These are phyloP conservation scores for Psylliodes chrysocephalus DNA, from an alignment of 2,888 invertebrate genomes.

Conservation along the genomic window DNA sequence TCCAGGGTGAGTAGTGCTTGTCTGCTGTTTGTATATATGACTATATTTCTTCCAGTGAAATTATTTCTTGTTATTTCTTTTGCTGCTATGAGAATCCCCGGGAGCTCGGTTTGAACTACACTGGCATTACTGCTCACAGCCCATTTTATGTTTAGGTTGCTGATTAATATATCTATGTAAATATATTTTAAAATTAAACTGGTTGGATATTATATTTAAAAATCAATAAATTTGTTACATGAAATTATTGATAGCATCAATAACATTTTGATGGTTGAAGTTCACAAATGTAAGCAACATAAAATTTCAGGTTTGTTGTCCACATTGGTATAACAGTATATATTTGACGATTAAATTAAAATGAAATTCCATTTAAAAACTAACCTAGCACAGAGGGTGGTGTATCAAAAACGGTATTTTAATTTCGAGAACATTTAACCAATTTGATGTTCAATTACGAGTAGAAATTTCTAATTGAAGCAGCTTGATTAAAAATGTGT, in stretches of 20 bases:
- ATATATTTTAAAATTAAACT: no score
- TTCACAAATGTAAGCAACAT: conserved; percentile 3
- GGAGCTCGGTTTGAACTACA: no score
- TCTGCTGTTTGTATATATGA: no score
- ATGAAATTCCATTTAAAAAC: conserved; percentile 33
- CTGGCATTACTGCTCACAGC: no score
- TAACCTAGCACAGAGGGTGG: conserved; percentile 26
- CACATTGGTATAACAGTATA: conserved; percentile 7
- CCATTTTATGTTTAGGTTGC: no score
- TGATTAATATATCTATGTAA: no score
- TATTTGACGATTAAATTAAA: conserved; percentile 10
- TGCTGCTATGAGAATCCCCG: no score
- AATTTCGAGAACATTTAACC: conserved; percentile 55
- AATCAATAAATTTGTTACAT: no score
- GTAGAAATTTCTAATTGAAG: conserved; percentile 56
- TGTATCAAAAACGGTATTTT: conserved; percentile 40
- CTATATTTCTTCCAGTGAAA: no score
- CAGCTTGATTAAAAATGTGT: conserved; percentile 60
- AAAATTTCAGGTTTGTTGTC: conserved; percentile 8
- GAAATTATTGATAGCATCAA: conserved; percentile 1
- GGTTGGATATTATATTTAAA: no score
- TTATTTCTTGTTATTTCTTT: no score
- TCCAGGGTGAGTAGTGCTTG: no score
- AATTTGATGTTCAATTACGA: conserved; percentile 54
- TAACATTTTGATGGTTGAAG: neutral